Base-by-base conservation (phyloP, 2,888 invertebrate species). In the Microplitis manilae region DNA sequence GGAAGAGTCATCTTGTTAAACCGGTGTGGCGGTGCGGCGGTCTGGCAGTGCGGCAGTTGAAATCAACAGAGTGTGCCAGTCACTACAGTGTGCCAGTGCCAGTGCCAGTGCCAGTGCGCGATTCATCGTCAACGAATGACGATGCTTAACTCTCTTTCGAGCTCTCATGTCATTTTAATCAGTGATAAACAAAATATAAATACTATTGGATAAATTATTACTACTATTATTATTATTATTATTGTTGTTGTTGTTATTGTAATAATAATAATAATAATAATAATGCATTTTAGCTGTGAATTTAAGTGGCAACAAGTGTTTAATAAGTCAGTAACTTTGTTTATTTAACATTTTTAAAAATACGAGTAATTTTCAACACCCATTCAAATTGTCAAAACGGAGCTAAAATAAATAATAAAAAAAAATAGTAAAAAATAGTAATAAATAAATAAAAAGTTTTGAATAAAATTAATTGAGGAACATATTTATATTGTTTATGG, bases 61-160 rank as follows among this genome's bases (percentile, higher is more conserved):
- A 59, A 65, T 30, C 65, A 65, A 65, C 77, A 81, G 78, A 79
- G 82, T 81, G 79, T 82, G 83, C 84, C 50, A 50, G 17, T 1
- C 17, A 17, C 17, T 1, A 17, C 17, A 17, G 17, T 17, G 17
- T 17, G 17, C 17, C 17, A 17, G 9, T 13, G 13, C 20, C 50
- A 50, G 50, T 50, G 50, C 20, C 20, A 20, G 20, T 50, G 50
- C 50, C 85, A 85, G 85, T 85, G 83, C 83, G 85, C 83, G 85
- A 82, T 82, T 82, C 83, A 84, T 84, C 85, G 85, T 85, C 50
- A 13, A 50, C 50, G 83, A n/a, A 68, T 60, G 69, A 69, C 69
- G 76, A 76, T 68, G 76, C 73, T 69, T 69, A 69, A 41, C 40
- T 73, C 73, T 50, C 13, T 50, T 9, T 13, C 50, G 50, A 13